These are phyloP conservation scores for Polietes domitor DNA, from an alignment of 2,888 invertebrate species.

Conservation along the genomic window DNA sequence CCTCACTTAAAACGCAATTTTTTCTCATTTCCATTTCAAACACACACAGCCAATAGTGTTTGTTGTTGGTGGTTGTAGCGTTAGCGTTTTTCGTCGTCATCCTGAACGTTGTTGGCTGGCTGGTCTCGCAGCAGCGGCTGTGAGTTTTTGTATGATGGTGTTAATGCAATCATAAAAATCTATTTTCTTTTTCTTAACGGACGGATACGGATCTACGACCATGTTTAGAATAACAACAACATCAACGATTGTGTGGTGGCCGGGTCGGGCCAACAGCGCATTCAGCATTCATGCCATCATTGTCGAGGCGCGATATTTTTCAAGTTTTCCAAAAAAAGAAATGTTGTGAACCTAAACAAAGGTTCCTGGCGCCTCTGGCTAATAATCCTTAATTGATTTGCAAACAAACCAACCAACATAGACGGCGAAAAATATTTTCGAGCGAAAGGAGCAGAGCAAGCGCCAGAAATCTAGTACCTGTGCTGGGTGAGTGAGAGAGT, in stretches of 20 bases:
- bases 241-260: constrained; percentile 4
- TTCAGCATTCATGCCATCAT: constrained; percentile 33
- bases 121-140: constrained; percentile 69
- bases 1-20: constrained; percentile 70
- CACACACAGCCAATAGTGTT: constrained; percentile 39
- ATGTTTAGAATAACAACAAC: constrained; percentile 40
- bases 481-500: neutral
- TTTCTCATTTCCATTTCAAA: constrained; percentile 13
- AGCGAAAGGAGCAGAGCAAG: neutral
- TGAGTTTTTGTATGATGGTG: constrained; percentile 60
- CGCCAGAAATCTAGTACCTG: constrained; percentile 35
- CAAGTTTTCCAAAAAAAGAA: constrained; percentile 48
- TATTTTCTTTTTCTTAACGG: constrained; percentile 27
- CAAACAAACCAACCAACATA: constrained; percentile 20
- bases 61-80: constrained; percentile 69
- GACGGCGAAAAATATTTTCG: neutral
- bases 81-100: constrained; percentile 23
- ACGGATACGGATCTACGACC: neutral
- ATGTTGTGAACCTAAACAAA: constrained; percentile 47
- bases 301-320: constrained; percentile 63
- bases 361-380: constrained; percentile 64
- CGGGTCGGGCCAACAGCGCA: constrained; percentile 4
- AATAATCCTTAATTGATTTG: constrained; percentile 53
- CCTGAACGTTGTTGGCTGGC: constrained; percentile 20
- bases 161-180: constrained; percentile 68